A percentile compares a stretch with the other conserved stretches of the same genome.
phyloP scores from a whole-genome alignment of 1,140 invertebrate genomes.

The Cyphomyrmex costatus region DNA sequence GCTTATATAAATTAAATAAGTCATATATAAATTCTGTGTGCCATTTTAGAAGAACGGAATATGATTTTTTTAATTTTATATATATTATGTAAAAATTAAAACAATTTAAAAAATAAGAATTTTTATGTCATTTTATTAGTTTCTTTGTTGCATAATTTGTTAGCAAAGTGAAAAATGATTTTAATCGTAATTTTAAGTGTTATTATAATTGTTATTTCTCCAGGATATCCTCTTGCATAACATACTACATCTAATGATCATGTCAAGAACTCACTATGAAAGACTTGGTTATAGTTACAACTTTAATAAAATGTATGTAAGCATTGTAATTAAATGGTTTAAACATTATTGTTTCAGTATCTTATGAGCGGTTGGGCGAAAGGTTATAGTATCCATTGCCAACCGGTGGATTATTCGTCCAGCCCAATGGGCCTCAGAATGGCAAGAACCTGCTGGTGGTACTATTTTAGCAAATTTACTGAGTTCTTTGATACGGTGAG shows the following conservation, averaged over 20 bases:
- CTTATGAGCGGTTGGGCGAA: conserved; percentile 95
- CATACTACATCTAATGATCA: not conserved
- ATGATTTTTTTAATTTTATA: not conserved
- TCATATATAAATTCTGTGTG: not conserved
- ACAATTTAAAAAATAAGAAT: not conserved
- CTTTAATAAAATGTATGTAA: not conserved
- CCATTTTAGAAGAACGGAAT: not conserved
- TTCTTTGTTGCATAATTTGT: not conserved
- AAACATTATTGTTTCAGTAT: conserved; percentile 88
- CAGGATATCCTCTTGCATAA: not conserved
- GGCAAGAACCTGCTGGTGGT: conserved; percentile 98
- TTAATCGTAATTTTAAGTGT: not conserved
- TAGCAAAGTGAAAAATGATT: not conserved
- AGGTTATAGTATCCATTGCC: conserved; percentile 96
- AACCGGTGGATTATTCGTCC: conserved; percentile 96
- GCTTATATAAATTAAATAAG: too few relatives aligned
- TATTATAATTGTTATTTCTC: not conserved
- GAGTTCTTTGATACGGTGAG: conserved; percentile 98
- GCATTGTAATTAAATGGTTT: not conserved
- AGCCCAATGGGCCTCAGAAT: conserved; percentile 95
- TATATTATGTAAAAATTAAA: not conserved
- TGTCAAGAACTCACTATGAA: not conserved
- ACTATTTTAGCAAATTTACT: conserved; percentile 98
- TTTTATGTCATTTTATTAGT: not conserved
- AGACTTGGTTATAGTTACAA: not conserved